Base-by-base conservation (phyloP, 2,888 invertebrate species). In the Adela reaumurella region DNA sequence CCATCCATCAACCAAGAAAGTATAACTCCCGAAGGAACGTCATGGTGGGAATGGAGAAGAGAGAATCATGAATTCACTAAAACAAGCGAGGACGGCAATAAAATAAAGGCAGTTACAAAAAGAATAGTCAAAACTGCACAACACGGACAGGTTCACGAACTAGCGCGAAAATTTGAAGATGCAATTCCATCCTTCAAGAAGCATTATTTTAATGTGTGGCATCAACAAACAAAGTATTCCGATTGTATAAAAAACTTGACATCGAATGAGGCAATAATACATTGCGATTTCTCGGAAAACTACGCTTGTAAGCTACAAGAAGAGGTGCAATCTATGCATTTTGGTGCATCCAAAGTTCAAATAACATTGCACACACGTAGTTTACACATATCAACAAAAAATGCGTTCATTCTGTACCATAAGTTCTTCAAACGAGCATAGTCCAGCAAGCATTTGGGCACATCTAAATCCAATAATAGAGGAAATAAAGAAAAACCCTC, bases 311-410 rank as follows among this genome's bases (percentile, higher is more conserved):
- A 53, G 46, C 47, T 46, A 24, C 17, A 17, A n/a, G 17, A 45
- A 41, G 50, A 52, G 46, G 42, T 51, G 20, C 50, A 53, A 43
- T 46, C 53, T 8, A 49, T 46, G 49, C 52, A 49, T 46, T 54
- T 52, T 35, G 46, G 46, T 17, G 19, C 46, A 18, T 46, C 47
- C 24, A 54, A 52, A 47, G 46, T 19, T 20, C 52, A 55, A 46
- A 52, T 53, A 10, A 53, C 49, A 3, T 19, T 53, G 24, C 55
- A 55, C 46, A 54, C 24, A 6, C 10, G 24, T 24, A 24, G 24
- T 24, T 24, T 24, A 24, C 10, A 24, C 24, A n/a, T n/a, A n/a
- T 10, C 5, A 24, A 24, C 6, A 24, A 24, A 10, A 24, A 24
- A 24, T 10, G 5, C 5, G 5, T 5, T 24, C 24, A 24, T 24